phyloP scores from a whole-genome alignment of 2,797 vertebrate genomes.

The Erpetoichthys calabaricus region DNA sequence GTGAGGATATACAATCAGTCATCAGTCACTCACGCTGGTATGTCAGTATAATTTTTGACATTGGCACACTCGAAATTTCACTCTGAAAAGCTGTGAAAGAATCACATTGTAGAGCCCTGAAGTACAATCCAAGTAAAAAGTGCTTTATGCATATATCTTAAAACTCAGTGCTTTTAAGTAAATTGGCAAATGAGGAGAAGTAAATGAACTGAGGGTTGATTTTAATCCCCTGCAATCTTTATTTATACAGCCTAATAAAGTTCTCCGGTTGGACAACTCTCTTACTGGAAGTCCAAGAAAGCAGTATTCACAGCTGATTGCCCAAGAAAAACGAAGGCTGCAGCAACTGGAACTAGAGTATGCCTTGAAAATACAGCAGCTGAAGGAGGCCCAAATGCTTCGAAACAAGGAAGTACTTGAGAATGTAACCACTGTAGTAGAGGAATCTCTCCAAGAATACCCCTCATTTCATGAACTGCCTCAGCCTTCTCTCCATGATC shows the following conservation, averaged over 20 bases:
- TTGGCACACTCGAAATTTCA: no score
- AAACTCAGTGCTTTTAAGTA: no score
- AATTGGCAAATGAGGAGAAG: background rate
- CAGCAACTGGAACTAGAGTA: conserved; percentile 89
- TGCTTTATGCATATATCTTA: no score
- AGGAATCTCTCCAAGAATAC: conserved; percentile 19
- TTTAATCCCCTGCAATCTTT: background rate
- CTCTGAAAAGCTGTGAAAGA: no score
- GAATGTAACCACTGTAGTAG: conserved; percentile 31
- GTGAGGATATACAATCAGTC: no score
- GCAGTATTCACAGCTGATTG: conserved; percentile 76
- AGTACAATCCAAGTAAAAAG: no score
- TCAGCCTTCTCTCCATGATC: conserved; percentile 86
- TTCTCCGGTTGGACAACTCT: conserved; percentile 52
- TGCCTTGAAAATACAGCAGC: conserved; percentile 83
- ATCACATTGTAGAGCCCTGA: no score
- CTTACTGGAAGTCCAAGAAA: conserved; percentile 50
- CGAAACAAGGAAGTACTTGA: conserved; percentile 46
- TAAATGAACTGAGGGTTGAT: background rate
- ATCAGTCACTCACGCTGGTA: no score
- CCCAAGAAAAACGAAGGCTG: conserved; percentile 73
- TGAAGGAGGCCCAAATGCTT: conserved; percentile 77
- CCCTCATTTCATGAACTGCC: conserved; percentile 54
- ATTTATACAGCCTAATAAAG: conserved; percentile 56
- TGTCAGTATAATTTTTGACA: no score